Percentiles rank a stretch among this genome's conserved stretches.
Conservation (phyloP, 2,888 invertebrate genomes). For the Palloptera scutellata region DNA sequence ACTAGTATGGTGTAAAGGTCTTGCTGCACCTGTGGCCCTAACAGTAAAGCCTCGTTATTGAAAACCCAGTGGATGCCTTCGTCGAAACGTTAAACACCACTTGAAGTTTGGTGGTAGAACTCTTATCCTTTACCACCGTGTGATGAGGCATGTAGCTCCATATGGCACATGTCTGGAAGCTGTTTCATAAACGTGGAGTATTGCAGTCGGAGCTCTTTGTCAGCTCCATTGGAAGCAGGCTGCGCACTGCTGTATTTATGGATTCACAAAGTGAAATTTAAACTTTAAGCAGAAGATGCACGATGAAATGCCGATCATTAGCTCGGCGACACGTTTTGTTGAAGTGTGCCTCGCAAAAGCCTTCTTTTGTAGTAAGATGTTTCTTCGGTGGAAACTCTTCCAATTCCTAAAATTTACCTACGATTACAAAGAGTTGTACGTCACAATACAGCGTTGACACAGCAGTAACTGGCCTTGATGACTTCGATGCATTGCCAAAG, state of each 20-base stretch:
- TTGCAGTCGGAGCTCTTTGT: slow-evolving; percentile 10
- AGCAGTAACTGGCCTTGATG: background rate
- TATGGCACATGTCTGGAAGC: slow-evolving; percentile 11
- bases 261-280: slow-evolving; percentile 7
- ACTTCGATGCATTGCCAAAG: background rate
- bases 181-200: slow-evolving; percentile 29
- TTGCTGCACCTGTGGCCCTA: slow-evolving; percentile 16
- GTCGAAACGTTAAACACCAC: slow-evolving; percentile 5
- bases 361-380: slow-evolving; percentile 29
- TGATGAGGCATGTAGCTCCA: slow-evolving; percentile 19
- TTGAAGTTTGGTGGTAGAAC: slow-evolving; percentile 1
- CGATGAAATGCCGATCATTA: slow-evolving; percentile 28
- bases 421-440: slow-evolving; percentile 4
- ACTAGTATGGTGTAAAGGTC: slow-evolving; percentile 26
- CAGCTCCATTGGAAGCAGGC: slow-evolving; percentile 24
- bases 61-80: background rate
- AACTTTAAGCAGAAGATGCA: slow-evolving; percentile 23
- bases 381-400: slow-evolving; percentile 29
- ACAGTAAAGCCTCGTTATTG: background rate
- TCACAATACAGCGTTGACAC: slow-evolving; percentile 8
- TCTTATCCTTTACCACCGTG: slow-evolving; percentile 9
- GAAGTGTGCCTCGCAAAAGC: slow-evolving; percentile 31
- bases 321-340: slow-evolving; percentile 18
- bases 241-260: slow-evolving; percentile 23
- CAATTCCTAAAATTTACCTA: slow-evolving; percentile 32